Evolutionary conservation across 1,140 invertebrate species (phyloP).

Genomic region (roundworm (Caenorhabditis elegans)): WBcel235 BX284604.4:11530501-11531000

Average conservation of each 20-base stretch:
- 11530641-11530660: not conserved
- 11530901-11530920: not conserved
- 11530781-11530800: not conserved
- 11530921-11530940: slow-evolving; percentile 10
- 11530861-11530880: not conserved
- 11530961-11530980: not conserved
- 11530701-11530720: not conserved
- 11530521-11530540: slow-evolving; percentile 17
- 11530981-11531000: slow-evolving; percentile 23
- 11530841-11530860: not conserved
- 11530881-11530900: slow-evolving; percentile 5
- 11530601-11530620: not conserved
- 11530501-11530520: slow-evolving; percentile 13
- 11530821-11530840: slow-evolving; percentile 19
- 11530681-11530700: not conserved
- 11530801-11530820: not conserved
- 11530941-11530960: slow-evolving; percentile 31
- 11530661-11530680: slow-evolving; percentile 13
- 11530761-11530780: not conserved
- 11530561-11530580: not conserved
- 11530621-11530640: not conserved
- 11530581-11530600: not conserved
- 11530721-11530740: not conserved
- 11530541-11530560: not conserved
- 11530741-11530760: slow-evolving; percentile 9